Conservation (phyloP, 2,113 vertebrate genomes). For the Prunella himalayana region DNA sequence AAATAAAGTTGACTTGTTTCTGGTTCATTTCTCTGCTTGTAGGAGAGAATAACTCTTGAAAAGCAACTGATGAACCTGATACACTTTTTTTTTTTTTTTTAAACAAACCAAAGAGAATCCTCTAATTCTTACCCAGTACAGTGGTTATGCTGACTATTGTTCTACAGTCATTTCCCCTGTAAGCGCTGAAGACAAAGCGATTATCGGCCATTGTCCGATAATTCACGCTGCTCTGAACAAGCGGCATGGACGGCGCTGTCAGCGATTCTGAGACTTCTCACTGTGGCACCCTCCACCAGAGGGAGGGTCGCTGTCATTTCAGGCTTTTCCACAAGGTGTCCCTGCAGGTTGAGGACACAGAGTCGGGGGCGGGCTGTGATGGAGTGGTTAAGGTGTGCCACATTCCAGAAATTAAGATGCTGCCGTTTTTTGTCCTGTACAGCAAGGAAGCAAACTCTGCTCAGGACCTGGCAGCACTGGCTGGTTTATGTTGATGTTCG, state of each 20-base stretch:
- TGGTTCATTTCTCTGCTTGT: not conserved
- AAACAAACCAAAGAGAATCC: not conserved
- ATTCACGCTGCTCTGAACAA: not conserved
- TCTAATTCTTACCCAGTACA: not conserved
- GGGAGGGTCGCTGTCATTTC: not conserved
- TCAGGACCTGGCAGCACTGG: slow-evolving; percentile 78
- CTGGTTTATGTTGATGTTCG: slow-evolving; percentile 73
- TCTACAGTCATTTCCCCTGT: not conserved
- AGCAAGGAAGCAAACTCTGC: slow-evolving; percentile 62
- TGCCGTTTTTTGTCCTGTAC: not conserved
- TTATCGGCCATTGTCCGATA: not conserved
- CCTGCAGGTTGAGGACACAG: not conserved
- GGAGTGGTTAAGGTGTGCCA: not conserved
- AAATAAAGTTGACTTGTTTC: not conserved
- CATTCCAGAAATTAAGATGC: not conserved
- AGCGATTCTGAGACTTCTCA: not conserved
- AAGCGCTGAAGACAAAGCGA: not conserved
- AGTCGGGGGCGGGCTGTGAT: not conserved
- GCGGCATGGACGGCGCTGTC: not conserved
- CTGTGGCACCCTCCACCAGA: not conserved
- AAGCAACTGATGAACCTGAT: not conserved
- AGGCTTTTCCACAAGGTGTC: slow-evolving; percentile 46
- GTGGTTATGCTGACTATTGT: not conserved
- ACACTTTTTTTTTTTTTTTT: not conserved
- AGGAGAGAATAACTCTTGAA: not conserved